Base-by-base conservation (phyloP, 2,797 vertebrate genomes). In the Hylomyscus alleni region DNA sequence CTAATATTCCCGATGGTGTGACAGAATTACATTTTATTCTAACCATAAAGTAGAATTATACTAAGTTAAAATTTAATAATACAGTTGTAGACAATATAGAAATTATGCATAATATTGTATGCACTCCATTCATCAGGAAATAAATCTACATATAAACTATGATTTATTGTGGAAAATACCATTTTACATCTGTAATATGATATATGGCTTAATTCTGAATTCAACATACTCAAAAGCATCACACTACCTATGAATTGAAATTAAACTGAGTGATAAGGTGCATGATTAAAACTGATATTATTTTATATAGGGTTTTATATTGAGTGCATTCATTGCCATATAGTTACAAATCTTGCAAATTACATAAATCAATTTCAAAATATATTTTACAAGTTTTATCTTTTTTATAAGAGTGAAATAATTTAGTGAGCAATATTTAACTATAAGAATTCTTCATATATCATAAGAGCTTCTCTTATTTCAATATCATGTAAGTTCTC, bases 21-120 rank as follows among this genome's bases (percentile, higher is more conserved):
- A 78, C 86, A 96, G 94, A 97, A 97, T 95, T 97, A 90, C 95
- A 97, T 98, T 98, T 98, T 97, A 90, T 96, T 98, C 97, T 98
- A 98, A 93, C 88, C 26, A 83, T 97, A 97, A 98, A 98, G 90
- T 88, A 3, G 88, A 96, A 98, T 97, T 97, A 98, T 96, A 97
- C 98, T 98, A 98, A 97, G 85, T 96, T 97, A 97, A 97, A 98
- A 97, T 98, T 98, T 96, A 97, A 97, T 98, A 98, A 98, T 96
- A 96, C 93, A 97, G 97, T 98, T 97, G 58, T 80, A 97, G 91
- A 97, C 94, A 98, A 98, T 97, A 94, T 94, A 95, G 80, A 98
- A 97, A 97, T 96, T 98, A 96, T 92, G 82, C 84, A 97, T 96
- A 97, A 88, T 89, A 98, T 95, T 90, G 93, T 97, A 97, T 96